Evolutionary conservation across 2,797 vertebrate species (phyloP), one percentile per base, ranked within the genome.

Genomic region (Pempheris klunzingeri): DNA sequence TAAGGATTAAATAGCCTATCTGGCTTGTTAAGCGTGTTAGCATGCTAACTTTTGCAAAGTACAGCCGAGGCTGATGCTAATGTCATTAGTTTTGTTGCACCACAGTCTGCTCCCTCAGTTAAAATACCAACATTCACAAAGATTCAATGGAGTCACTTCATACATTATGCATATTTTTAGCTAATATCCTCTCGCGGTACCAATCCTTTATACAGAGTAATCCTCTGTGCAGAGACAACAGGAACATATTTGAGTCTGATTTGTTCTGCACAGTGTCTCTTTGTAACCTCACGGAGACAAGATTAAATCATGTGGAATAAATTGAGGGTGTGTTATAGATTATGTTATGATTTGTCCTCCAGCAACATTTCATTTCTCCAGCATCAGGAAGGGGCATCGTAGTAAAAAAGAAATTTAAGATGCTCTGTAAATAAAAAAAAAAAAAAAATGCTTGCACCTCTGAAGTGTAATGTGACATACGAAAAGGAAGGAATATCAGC

Each of bases 271-370:
- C 10, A 18, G 26, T 39, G 28, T 28, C n/a, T 26, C 59, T 57
- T 22, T 60, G 62, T 63, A 47, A 70, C 46, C 52, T 4, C 14
- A 47, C 52, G 64, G 22, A 53, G 12, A 64, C 43, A 32, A 32
- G 12, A 74, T 78, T 14, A 22, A 17, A 61, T 76, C 22, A 62
- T 62, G n/a, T n/a, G 53, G 30, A 54, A 32, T 65, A 43, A 65
- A 60, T 41, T 34, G 70, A 77, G 82, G 65, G 58, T 9, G 69
- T 69, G 73, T 77, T 75, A 7, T 28, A 65, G 62, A 46, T 50
- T 0, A 39, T 66, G 20, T 59, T 41, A 32, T 18, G 36, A 73
- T 68, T 78, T 60, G 59, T 65, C 77, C 70, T 63, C 38, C n/a
- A 3, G 67, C 68, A 22, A 8, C 74, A 15, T 47, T 63, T 71